These are phyloP conservation scores for Notothenia rossii DNA, from an alignment of 2,113 vertebrate species.

Conservation along the genomic window DNA sequence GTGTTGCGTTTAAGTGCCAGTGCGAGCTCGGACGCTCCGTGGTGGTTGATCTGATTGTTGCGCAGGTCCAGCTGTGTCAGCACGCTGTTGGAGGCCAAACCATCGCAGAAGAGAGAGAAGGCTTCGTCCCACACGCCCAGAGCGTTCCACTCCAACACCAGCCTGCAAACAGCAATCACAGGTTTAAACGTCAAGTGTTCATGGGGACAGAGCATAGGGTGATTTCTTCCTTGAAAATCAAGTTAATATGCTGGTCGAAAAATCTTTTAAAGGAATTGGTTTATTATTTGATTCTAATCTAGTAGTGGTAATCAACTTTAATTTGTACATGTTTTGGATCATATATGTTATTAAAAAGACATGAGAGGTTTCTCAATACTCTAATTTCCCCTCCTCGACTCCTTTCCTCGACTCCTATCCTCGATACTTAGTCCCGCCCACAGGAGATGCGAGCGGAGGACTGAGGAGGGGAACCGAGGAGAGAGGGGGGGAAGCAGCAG, in stretches of 20 bases:
- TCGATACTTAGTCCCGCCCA: too few relatives aligned
- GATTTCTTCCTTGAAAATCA: background rate
- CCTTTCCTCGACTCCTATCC: too few relatives aligned
- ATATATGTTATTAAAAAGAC: background rate
- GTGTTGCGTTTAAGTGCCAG: constrained; percentile 86
- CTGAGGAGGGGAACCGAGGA: too few relatives aligned
- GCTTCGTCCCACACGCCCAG: constrained; percentile 91
- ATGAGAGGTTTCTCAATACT: too few relatives aligned
- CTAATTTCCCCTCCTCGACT: too few relatives aligned
- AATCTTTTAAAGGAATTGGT: background rate
- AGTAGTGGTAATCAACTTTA: background rate
- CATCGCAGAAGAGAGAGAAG: constrained; percentile 91
- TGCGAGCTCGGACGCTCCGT: constrained; percentile 89
- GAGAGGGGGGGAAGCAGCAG: too few relatives aligned
- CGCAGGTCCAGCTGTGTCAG: constrained; percentile 91
- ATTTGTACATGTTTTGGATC: background rate
- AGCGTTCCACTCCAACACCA: constrained; percentile 95
- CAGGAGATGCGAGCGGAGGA: too few relatives aligned
- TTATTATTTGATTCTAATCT: background rate
- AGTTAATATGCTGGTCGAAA: background rate
- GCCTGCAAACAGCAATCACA: constrained; percentile 74
- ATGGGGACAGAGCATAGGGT: background rate
- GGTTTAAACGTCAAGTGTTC: background rate
- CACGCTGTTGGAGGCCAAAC: constrained; percentile 83
- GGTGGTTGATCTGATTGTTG: constrained; percentile 96